Evolutionary conservation across 2,888 invertebrate genomes (phyloP), one percentile per base, ranked within the genome.

Genomic region (Drosophila kuntzei): DNA sequence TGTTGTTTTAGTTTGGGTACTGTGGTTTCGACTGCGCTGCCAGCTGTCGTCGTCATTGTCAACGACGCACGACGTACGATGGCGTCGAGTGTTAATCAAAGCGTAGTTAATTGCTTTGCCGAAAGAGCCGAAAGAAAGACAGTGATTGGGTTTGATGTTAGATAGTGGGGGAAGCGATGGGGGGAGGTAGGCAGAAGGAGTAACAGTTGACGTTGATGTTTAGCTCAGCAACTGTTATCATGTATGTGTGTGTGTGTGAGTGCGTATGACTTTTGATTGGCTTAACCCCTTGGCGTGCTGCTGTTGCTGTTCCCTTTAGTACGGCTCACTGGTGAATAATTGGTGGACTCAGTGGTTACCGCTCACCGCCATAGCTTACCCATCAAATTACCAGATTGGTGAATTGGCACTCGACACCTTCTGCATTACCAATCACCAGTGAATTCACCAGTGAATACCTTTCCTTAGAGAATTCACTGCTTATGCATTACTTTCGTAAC

Each of bases 71-170:
- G 58, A 57, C 62, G 53, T 39, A 37, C 67, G 63, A 62, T 55
- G 67, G 34, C 59, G 83, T 68, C 65, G 85, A 85, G 89, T 86
- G 89, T 89, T 89, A 89, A 89, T 89, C 89, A 89, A 89, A 89
- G 89, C 89, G 80, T 85, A 80, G 81, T 87, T 89, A 89, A 89
- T 89, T 89, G 89, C 80, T 82, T 82, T 82, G 80, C 80, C 76
- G 80, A 85, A 82, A 75, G 69, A 80, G 77, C 72, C 72, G 64
- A 80, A 84, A 80, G 75, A 81, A 87, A 83, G 79, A 79, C 82
- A 80, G 64, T 80, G 87, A 85, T 87, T 87, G 75, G 71, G 71
- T 55, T 63, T 59, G 64, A 49, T 32, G 55, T 9, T 44, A 25
- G 16, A n/a, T 11, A 16, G 53, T 14, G 51, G 12, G n/a, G n/a